These are phyloP conservation scores for Taenioides sp. DNA, from an alignment of 2,797 vertebrate genomes.

Conservation along the genomic window DNA sequence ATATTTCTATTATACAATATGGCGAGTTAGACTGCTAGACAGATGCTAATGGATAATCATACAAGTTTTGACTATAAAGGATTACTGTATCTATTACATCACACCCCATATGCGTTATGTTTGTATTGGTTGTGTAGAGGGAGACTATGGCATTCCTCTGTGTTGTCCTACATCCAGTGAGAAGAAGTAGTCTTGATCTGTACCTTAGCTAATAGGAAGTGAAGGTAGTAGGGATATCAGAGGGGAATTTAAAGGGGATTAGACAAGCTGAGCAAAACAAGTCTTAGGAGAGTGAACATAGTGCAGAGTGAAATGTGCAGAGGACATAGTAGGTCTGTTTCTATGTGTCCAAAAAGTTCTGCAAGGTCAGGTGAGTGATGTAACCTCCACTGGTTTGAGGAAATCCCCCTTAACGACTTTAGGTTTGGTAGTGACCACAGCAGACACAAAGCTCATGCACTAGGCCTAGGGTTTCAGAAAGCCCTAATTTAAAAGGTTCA, in stretches of 20 bases:
- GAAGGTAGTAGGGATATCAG: slow-evolving; percentile 78
- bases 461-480: no score
- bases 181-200: slow-evolving; percentile 65
- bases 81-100: slow-evolving; percentile 22
- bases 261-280: slow-evolving; percentile 75
- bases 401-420: neutral
- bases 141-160: neutral
- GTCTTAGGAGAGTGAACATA: slow-evolving; percentile 60
- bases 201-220: slow-evolving; percentile 75
- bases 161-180: slow-evolving; percentile 21
- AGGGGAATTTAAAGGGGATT: slow-evolving; percentile 76
- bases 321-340: neutral
- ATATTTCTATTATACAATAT: slow-evolving; percentile 1
- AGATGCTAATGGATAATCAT: slow-evolving; percentile 15
- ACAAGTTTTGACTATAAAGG: slow-evolving; percentile 7
- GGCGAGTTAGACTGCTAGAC: slow-evolving; percentile 18
- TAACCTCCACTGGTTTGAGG: neutral
- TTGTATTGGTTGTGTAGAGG: slow-evolving; percentile 21
- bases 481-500: no score
- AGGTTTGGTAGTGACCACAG: neutral
- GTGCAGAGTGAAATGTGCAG: slow-evolving; percentile 9
- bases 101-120: slow-evolving; percentile 18
- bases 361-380: neutral
- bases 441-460: neutral
- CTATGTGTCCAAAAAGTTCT: neutral